Evolutionary conservation across 1,140 invertebrate genomes (phyloP), one percentile per base, ranked within the genome.

Genomic region (Spodoptera litura): DNA sequence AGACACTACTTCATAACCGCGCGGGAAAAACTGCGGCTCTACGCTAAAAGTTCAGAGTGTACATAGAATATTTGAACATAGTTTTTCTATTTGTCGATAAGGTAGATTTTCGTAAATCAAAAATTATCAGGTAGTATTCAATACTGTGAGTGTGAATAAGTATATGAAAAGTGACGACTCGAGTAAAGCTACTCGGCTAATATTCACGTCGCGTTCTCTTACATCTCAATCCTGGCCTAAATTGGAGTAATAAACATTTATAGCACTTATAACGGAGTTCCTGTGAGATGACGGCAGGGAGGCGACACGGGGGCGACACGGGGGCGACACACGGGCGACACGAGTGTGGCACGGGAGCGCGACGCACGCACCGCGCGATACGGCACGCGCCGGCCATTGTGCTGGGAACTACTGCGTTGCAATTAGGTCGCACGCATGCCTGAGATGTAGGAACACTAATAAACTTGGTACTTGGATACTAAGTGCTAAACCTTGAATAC

Each of bases 381-480:
- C 74, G 74, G 74, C 74, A 76, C 74, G 74, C 61, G 49, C 72
- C 8, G 20, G 13, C 59, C 27, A 52, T 38, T 15, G 10, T 53
- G 51, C 44, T 2, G n/a, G 25, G 61, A 55, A 15, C 35, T 44
- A 20, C 25, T 15, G 73, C 59, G 52, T n/a, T 51, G 74, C 25
- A 76, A 76, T 76, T 76, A 76, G 74, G 74, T 76, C 61, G 59
- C 61, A 76, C 74, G 74, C 61, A 76, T 31, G 31, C 70, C 70
- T 10, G 13, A 31, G 66, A 70, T 70, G 66, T 70, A 12, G 25
- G 66, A 52, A 53, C 15, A 68, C 9, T 44, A 44, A 44, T 44
- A 44, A 44, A 44, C 38, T 44, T 6, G 9, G 4, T 38, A 38
- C 0, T 1, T 44, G 9, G 38, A 44, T 44, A 44, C 38, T 44